These are phyloP conservation scores for Polypedilum vanderplanki DNA, from an alignment of 1,140 invertebrate species.

Conservation along the genomic window DNA sequence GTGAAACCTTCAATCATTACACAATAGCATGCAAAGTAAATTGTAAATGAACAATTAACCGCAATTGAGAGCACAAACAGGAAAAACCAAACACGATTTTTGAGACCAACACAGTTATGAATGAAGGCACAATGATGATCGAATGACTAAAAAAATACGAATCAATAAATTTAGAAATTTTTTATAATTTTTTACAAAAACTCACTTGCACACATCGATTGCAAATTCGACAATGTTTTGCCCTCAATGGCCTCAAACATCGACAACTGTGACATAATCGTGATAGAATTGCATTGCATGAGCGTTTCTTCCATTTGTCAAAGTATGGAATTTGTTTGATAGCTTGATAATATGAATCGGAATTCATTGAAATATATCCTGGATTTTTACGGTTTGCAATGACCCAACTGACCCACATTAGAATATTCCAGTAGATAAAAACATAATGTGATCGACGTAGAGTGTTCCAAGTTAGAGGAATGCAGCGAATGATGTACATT, in stretches of 20 bases:
- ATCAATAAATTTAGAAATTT: not conserved
- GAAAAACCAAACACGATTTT: conserved; percentile 86
- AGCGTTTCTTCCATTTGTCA: conserved; percentile 78
- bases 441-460: conserved; percentile 76
- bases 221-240: conserved; percentile 87
- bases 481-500: conserved; percentile 81
- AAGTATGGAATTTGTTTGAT: conserved; percentile 85
- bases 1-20: conserved; percentile 79
- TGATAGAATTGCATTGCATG: conserved; percentile 66
- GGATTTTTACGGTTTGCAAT: conserved; percentile 81
- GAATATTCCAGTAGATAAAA: conserved; percentile 80
- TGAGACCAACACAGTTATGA: conserved; percentile 83
- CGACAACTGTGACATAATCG: conserved; percentile 85
- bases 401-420: conserved; percentile 91
- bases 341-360: conserved; percentile 79
- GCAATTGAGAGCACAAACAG: conserved; percentile 78
- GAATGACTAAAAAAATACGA: conserved; percentile 57
- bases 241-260: conserved; percentile 73
- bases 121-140: conserved; percentile 95
- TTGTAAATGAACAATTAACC: conserved; percentile 76
- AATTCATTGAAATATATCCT: conserved; percentile 80
- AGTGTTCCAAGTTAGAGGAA: conserved; percentile 85
- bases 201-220: conserved; percentile 71
- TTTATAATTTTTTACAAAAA: not conserved
- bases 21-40: conserved; percentile 83